Evolutionary conservation across 2,797 vertebrate genomes (phyloP).

Genomic region (Hippocampus kuda): DNA sequence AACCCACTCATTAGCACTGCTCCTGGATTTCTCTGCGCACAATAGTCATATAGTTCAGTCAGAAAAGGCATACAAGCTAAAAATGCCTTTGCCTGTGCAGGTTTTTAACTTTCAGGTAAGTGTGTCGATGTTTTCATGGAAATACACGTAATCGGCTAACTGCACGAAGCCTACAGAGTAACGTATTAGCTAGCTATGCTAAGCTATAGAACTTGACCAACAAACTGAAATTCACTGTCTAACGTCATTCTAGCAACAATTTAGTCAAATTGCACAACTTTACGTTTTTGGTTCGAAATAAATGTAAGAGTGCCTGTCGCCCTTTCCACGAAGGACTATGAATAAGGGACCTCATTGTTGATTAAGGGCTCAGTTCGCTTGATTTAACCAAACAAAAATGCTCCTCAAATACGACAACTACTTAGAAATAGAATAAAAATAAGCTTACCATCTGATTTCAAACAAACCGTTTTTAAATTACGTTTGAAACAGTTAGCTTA

Average conservation of each 20-base stretch:
- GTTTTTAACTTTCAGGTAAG: constrained; percentile 88
- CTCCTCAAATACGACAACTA: neutral
- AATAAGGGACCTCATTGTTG: neutral
- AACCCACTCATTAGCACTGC: neutral
- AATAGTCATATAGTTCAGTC: neutral
- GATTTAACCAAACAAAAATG: neutral
- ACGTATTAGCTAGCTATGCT: neutral
- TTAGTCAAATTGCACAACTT: no score
- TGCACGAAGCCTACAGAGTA: neutral
- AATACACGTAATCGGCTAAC: neutral
- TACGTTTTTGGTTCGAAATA: neutral
- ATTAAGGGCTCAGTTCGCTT: neutral
- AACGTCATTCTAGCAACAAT: neutral
- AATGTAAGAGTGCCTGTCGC: neutral
- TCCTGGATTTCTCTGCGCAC: neutral
- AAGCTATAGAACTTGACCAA: neutral
- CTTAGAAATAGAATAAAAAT: neutral
- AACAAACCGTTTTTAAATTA: neutral
- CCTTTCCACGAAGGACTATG: neutral
- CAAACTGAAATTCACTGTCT: neutral
- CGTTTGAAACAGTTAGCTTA: neutral
- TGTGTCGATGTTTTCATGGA: neutral
- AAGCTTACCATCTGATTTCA: neutral
- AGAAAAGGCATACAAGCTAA: constrained; percentile 15
- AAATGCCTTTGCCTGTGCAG: constrained; percentile 86